A percentile compares a stretch with the other conserved stretches of the same genome.
Evolutionary conservation across 2,888 invertebrate species (phyloP).

Genomic region (Cryptops parisi): DNA sequence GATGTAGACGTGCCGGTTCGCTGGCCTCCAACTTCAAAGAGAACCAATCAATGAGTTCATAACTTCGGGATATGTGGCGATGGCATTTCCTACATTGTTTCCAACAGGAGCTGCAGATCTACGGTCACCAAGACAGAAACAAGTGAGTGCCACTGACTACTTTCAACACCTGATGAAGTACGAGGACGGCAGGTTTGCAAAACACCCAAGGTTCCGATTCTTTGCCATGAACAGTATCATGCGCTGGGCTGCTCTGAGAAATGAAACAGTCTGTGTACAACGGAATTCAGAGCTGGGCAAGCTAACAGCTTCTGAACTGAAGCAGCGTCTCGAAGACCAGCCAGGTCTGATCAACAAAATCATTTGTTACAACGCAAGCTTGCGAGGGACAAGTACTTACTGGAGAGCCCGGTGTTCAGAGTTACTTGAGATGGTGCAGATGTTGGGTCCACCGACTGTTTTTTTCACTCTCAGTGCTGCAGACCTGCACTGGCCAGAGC

Average conservation of each 20-base stretch:
- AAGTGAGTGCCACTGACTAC: not conserved
- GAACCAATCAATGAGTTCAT: slow-evolving; percentile 4
- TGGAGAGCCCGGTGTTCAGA: slow-evolving; percentile 15
- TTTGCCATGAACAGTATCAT: not conserved
- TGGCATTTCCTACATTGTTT: slow-evolving; percentile 16
- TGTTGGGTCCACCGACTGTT: slow-evolving; percentile 17
- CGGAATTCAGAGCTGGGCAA: not conserved
- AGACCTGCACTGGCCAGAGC: slow-evolving; percentile 19
- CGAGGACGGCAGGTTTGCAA: not conserved
- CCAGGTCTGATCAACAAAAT: too few species aligned
- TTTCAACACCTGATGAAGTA: slow-evolving; percentile 2
- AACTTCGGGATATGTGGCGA: not conserved
- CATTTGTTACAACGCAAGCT: slow-evolving; percentile 14
- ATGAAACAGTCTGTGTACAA: not conserved
- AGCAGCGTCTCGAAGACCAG: too few species aligned
- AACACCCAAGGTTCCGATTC: not conserved
- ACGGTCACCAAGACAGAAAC: not conserved
- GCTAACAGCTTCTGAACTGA: slow-evolving; percentile 3
- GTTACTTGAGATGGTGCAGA: slow-evolving; percentile 17
- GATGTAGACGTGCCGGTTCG: too few species aligned
- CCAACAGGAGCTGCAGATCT: slow-evolving; percentile 15
- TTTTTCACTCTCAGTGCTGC: slow-evolving; percentile 20
- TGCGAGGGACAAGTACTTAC: slow-evolving; percentile 16
- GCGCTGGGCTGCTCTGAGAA: not conserved
- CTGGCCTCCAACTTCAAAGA: too few species aligned